Conservation (phyloP, 2,113 vertebrate genomes). For the Chroicocephalus ridibundus region DNA sequence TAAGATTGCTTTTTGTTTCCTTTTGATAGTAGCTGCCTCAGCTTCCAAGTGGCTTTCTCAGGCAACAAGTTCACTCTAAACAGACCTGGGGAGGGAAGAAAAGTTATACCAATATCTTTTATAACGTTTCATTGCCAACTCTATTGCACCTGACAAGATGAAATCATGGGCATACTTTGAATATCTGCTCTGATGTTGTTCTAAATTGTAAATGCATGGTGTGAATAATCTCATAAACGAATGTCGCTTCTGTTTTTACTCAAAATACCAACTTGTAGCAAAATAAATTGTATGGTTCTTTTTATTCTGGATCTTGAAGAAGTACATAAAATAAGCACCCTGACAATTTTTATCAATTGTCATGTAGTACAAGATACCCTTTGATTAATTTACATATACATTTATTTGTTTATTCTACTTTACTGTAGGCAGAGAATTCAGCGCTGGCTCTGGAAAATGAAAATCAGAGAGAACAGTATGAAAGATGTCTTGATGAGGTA, state of each 20-base stretch:
- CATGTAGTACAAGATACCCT: not conserved
- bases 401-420: constrained; percentile 49
- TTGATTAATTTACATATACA: constrained; percentile 55
- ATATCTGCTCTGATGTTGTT: constrained; percentile 38
- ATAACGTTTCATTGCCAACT: not conserved
- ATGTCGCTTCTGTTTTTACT: constrained; percentile 52
- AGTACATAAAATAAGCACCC: not conserved
- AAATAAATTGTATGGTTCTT: constrained; percentile 6
- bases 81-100: not conserved
- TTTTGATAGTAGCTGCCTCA: not conserved
- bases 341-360: constrained; percentile 14
- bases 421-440: constrained; percentile 85
- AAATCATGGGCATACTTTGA: not conserved
- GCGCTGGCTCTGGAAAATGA: constrained; percentile 87
- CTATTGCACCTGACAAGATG: constrained; percentile 34
- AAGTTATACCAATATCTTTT: not conserved
- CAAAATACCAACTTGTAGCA: constrained; percentile 37
- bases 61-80: not conserved
- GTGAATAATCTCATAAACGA: constrained; percentile 47
- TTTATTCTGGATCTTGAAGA: constrained; percentile 44
- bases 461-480: constrained; percentile 91
- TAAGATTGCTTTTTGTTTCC: not conserved
- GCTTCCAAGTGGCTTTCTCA: not conserved
- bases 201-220: constrained; percentile 9
- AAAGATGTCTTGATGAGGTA: constrained; percentile 92